Conservation (phyloP, 1,140 invertebrate species). For the Drosophila subpulchrella region DNA sequence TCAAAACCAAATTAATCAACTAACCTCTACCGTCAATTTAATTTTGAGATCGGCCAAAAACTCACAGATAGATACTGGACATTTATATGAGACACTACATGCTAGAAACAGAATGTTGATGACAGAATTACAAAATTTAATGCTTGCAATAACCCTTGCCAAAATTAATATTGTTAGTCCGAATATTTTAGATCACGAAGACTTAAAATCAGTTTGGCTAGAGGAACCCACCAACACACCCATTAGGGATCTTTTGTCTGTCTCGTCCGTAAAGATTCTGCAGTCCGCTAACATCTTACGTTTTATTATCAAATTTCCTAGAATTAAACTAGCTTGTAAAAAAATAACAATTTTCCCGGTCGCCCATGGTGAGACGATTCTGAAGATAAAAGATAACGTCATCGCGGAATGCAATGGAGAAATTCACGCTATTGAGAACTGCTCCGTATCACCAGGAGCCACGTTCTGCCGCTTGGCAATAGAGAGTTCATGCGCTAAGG, state of each 20-base stretch:
- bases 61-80: background rate
- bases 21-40: background rate
- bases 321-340: background rate
- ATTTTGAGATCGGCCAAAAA: constrained; percentile 1
- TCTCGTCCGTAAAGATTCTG: background rate
- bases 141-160: too few species aligned
- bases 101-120: too few species aligned
- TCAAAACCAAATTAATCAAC: background rate
- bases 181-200: too few species aligned
- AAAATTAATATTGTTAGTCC: too few species aligned
- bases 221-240: too few species aligned
- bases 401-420: constrained; percentile 11
- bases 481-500: too few species aligned
- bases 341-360: background rate
- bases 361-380: background rate
- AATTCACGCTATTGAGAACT: constrained; percentile 20
- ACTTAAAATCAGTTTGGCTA: too few species aligned
- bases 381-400: constrained; percentile 1
- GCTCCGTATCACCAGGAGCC: too few species aligned
- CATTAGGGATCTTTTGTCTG: too few species aligned
- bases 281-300: background rate
- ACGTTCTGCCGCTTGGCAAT: too few species aligned
- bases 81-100: too few species aligned
- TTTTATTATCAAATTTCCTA: background rate
- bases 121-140: too few species aligned